These are phyloP conservation scores for Liparis tanakae DNA, from an alignment of 2,797 vertebrate species.

Conservation along the genomic window DNA sequence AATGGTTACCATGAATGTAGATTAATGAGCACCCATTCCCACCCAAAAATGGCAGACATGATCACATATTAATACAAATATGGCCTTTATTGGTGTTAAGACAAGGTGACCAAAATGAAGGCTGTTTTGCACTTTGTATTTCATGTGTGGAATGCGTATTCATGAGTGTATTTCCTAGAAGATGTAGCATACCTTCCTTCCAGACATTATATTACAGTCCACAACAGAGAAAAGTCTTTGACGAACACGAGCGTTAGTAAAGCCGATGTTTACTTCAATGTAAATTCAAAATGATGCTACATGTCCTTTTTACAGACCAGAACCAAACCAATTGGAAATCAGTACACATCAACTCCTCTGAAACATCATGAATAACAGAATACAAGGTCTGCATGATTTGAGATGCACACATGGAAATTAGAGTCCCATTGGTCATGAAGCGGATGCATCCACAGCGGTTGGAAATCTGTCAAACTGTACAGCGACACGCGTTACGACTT, in stretches of 20 bases:
- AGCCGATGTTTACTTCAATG: slow-evolving; percentile 10
- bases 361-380: slow-evolving; percentile 8
- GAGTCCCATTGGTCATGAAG: slow-evolving; percentile 6
- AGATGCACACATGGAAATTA: neutral
- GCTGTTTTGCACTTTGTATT: neutral
- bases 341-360: neutral
- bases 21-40: neutral
- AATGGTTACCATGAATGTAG: neutral
- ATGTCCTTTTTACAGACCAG: neutral
- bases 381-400: slow-evolving; percentile 2
- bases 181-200: slow-evolving; percentile 5
- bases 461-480: slow-evolving; percentile 7
- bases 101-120: slow-evolving; percentile 42
- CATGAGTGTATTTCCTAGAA: slow-evolving; percentile 7
- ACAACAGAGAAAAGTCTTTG: slow-evolving; percentile 11
- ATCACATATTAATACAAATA: slow-evolving; percentile 44
- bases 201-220: slow-evolving; percentile 11
- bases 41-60: neutral
- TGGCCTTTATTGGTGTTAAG: slow-evolving; percentile 65
- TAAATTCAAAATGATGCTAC: slow-evolving; percentile 17
- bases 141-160: slow-evolving; percentile 25
- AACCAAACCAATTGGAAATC: neutral
- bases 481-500: neutral
- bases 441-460: neutral
- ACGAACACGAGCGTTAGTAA: slow-evolving; percentile 16